phyloP scores from a whole-genome alignment of 2,797 vertebrate genomes.

The Rallus crepitans region DNA sequence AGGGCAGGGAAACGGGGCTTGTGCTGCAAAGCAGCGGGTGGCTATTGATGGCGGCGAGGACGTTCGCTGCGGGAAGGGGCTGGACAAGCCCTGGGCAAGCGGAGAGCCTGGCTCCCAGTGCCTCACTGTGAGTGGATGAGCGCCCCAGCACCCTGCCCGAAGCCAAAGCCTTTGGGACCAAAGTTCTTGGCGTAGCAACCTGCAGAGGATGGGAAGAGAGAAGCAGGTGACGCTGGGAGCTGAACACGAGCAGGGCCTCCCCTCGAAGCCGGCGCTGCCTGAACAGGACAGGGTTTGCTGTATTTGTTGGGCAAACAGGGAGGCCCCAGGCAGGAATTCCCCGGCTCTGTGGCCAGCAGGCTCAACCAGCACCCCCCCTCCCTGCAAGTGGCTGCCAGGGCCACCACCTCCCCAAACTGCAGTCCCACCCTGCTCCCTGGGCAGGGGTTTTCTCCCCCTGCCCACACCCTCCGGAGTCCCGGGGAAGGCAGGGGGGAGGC shows the following conservation, averaged over 20 bases:
- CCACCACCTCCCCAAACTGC: not conserved
- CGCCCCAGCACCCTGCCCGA: constrained; percentile 94
- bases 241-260: accelerated
- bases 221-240: not conserved
- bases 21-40: constrained; percentile 14
- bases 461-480: not conserved
- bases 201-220: constrained; percentile 52
- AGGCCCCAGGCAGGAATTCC: not conserved
- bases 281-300: not conserved
- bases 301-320: not conserved
- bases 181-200: constrained; percentile 97
- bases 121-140: constrained; percentile 91
- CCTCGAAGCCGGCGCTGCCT: not conserved
- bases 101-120: not conserved
- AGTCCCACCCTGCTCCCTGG: not conserved
- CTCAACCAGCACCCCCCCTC: not conserved
- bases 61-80: not conserved
- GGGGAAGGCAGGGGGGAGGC: not conserved
- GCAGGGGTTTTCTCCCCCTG: not conserved
- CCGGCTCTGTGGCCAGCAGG: accelerated
- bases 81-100: not conserved
- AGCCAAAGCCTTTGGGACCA: constrained; percentile 96
- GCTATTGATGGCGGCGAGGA: not conserved
- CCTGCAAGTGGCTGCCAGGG: not conserved
- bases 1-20: not conserved